Evolutionary conservation across 2,888 invertebrate genomes (phyloP).

Genomic region (Sturmia bella): DNA sequence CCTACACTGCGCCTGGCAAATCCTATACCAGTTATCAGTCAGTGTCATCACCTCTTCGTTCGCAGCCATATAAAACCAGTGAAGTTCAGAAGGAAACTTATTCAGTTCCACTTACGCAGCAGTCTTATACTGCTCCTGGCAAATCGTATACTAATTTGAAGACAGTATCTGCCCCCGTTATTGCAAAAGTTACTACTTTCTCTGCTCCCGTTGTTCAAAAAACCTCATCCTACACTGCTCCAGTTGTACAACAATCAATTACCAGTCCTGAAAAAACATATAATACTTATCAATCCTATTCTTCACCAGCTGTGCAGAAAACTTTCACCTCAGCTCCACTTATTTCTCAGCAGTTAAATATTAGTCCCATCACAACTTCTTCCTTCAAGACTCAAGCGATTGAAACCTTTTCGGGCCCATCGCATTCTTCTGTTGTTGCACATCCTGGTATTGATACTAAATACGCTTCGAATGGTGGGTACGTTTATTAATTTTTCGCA

Average conservation of each 20-base stretch:
- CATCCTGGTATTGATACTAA: constrained; percentile 74
- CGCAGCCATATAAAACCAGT: constrained; percentile 10
- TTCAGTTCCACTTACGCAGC: constrained; percentile 8
- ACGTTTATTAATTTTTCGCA: constrained; percentile 73
- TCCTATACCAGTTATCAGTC: constrained; percentile 62
- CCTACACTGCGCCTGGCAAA: constrained; percentile 45
- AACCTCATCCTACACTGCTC: constrained; percentile 24
- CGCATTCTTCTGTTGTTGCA: constrained; percentile 55
- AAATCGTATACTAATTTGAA: constrained; percentile 64
- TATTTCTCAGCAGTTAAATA: constrained; percentile 35
- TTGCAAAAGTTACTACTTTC: constrained; percentile 24
- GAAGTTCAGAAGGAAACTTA: constrained; percentile 40
- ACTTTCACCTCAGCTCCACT: constrained; percentile 41
- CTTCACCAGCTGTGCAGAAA: constrained; percentile 42
- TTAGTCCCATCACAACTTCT: constrained; percentile 49
- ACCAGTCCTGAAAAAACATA: constrained; percentile 39
- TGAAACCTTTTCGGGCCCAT: constrained; percentile 42
- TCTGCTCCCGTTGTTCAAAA: constrained; percentile 37
- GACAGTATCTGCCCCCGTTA: constrained; percentile 46
- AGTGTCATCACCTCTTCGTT: constrained; percentile 35
- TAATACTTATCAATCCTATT: constrained; percentile 48
- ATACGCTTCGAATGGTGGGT: constrained; percentile 77
- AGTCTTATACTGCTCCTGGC: constrained; percentile 50
- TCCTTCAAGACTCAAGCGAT: constrained; percentile 54
- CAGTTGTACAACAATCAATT: constrained; percentile 38